Conservation (phyloP, 2,113 vertebrate species). For the Cyphomyrus discorhynchus region DNA sequence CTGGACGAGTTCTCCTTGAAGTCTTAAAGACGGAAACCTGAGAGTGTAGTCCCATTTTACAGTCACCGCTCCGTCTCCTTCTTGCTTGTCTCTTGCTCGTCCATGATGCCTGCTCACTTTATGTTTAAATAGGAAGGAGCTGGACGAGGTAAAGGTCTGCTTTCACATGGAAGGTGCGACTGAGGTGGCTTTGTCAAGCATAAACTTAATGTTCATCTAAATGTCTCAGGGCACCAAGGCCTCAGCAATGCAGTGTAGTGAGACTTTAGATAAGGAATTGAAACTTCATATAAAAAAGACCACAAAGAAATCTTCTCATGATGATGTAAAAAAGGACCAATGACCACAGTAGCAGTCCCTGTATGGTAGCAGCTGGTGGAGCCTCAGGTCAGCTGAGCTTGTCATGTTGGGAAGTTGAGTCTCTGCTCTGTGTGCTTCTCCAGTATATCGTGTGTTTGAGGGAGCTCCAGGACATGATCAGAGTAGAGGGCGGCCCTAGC, state of each 20-base stretch:
- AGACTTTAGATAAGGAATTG: neutral
- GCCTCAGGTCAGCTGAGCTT: neutral
- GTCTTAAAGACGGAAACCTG: neutral
- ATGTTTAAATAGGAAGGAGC: neutral
- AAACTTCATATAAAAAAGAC: neutral
- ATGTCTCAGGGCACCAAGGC: neutral
- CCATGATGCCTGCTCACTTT: neutral
- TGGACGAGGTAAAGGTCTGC: neutral
- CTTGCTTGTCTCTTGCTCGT: neutral
- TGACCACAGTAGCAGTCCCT: neutral
- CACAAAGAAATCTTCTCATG: neutral
- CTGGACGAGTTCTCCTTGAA: neutral
- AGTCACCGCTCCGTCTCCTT: neutral
- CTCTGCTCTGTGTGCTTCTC: slow-evolving; percentile 23
- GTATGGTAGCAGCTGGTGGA: neutral
- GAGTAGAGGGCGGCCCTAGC: slow-evolving; percentile 35
- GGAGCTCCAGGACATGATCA: slow-evolving; percentile 51
- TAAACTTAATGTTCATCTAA: neutral
- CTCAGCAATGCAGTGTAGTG: neutral
- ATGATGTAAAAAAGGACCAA: neutral
- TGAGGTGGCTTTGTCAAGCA: neutral
- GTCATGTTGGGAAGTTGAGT: neutral
- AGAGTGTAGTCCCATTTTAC: neutral
- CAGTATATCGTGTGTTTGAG: slow-evolving; percentile 52
- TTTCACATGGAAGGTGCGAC: neutral